A percentile compares a stretch with the other conserved stretches of the same genome.
phyloP scores from a whole-genome alignment of 2,888 invertebrate species.

The Achlya flavicornis region DNA sequence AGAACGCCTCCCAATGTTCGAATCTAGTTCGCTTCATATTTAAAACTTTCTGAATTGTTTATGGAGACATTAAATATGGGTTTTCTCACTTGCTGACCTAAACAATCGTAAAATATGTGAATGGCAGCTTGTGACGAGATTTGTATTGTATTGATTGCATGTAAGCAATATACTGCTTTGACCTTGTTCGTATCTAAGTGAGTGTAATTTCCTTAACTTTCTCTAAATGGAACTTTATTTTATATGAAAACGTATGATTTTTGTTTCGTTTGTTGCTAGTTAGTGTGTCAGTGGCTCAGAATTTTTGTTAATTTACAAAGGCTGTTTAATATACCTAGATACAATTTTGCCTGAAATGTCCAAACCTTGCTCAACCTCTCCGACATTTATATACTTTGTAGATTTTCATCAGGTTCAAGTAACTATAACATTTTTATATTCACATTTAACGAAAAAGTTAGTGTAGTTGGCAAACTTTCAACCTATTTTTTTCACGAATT shows the following conservation, averaged over 20 bases:
- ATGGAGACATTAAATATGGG: not conserved
- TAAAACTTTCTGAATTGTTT: not conserved
- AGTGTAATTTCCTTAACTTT: not conserved
- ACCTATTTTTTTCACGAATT: not conserved
- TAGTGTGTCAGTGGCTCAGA: not conserved
- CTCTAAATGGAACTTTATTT: too few relatives aligned
- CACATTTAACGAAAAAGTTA: not conserved
- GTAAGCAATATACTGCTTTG: not conserved
- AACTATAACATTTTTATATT: not conserved
- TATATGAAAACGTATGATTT: not conserved
- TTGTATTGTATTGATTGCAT: not conserved
- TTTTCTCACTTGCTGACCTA: not conserved
- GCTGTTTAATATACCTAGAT: not conserved
- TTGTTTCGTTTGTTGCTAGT: too few relatives aligned
- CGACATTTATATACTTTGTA: not conserved
- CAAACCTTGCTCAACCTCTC: not conserved
- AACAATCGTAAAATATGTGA: constrained; percentile 1
- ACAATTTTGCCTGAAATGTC: not conserved
- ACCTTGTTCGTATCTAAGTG: not conserved
- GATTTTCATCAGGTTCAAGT: too few relatives aligned
- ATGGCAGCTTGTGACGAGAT: not conserved
- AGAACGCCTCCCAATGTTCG: too few relatives aligned
- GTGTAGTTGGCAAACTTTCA: not conserved
- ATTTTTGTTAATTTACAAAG: not conserved
- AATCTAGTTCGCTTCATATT: too few relatives aligned